These are phyloP conservation scores for Lophius piscatorius DNA, from an alignment of 2,113 vertebrate genomes.

Conservation along the genomic window DNA sequence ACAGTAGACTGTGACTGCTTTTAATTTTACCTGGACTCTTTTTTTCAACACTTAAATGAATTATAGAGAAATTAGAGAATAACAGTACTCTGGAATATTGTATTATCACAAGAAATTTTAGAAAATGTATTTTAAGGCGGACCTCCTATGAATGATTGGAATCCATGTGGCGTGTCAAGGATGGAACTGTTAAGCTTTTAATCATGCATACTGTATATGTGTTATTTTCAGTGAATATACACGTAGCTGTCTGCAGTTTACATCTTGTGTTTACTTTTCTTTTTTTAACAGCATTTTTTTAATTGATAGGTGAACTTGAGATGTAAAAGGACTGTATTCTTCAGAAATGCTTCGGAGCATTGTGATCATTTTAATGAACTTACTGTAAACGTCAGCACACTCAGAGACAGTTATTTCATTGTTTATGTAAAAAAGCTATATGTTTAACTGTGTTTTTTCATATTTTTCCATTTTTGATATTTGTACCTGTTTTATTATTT, in stretches of 20 bases:
- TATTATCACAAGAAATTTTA: conserved; percentile 25
- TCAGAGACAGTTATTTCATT: conserved; percentile 9
- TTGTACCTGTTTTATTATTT: conserved; percentile 30
- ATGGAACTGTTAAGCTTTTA: neutral
- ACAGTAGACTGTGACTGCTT: conserved; percentile 51
- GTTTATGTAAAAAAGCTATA: conserved; percentile 14
- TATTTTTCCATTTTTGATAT: conserved; percentile 21
- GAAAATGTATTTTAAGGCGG: conserved; percentile 7
- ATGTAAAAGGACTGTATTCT: conserved; percentile 5
- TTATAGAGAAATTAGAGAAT: conserved; percentile 25
- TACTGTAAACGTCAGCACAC: conserved; percentile 7
- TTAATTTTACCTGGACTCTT: conserved; percentile 44
- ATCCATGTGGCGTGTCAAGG: neutral
- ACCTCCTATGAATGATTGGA: conserved; percentile 12
- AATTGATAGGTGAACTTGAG: conserved; percentile 5
- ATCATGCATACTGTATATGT: conserved; percentile 14
- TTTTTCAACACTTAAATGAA: conserved; percentile 58
- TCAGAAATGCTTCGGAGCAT: conserved; percentile 4
- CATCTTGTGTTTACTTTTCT: conserved; percentile 24
- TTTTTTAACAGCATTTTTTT: conserved; percentile 36
- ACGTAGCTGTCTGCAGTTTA: conserved; percentile 22
- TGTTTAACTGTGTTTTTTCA: conserved; percentile 14
- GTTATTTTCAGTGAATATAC: neutral
- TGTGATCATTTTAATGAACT: conserved; percentile 12
- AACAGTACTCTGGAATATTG: conserved; percentile 24